These are phyloP conservation scores for Eublepharis macularius DNA, from an alignment of 2,113 vertebrate genomes.

Conservation along the genomic window DNA sequence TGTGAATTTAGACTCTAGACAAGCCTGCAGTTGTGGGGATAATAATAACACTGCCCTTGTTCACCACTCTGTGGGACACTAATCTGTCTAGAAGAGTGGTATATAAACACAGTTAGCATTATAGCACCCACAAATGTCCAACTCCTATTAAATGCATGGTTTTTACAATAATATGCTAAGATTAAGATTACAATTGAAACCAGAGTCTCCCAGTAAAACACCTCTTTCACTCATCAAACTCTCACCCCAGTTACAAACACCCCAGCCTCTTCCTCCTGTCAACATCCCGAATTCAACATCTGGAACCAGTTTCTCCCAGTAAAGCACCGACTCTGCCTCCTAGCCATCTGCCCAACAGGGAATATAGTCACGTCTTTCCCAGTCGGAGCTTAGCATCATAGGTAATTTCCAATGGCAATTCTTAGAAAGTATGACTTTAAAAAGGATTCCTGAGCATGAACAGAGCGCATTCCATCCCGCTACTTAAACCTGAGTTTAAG, in stretches of 20 bases:
- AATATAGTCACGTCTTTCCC: not conserved
- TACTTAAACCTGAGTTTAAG: not conserved
- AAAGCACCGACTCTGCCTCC: not conserved
- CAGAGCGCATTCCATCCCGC: not conserved
- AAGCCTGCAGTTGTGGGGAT: no score
- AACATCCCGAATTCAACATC: not conserved
- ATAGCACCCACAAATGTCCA: no score
- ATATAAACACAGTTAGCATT: no score
- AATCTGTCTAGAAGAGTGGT: no score
- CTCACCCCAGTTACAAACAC: not conserved
- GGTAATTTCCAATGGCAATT: not conserved
- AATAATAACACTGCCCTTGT: no score
- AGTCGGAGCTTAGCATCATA: not conserved
- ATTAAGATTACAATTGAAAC: no score
- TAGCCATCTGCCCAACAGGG: not conserved
- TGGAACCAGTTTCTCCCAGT: no score
- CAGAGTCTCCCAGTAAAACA: not conserved
- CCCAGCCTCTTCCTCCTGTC: not conserved
- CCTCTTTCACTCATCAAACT: no score
- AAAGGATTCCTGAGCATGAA: not conserved
- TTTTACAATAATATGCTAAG: no score
- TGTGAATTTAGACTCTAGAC: no score
- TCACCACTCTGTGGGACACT: no score
- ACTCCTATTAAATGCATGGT: no score
- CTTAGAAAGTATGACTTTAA: not conserved